Evolutionary conservation across 2,888 invertebrate species (phyloP).

Genomic region (Ophion costatus): DNA sequence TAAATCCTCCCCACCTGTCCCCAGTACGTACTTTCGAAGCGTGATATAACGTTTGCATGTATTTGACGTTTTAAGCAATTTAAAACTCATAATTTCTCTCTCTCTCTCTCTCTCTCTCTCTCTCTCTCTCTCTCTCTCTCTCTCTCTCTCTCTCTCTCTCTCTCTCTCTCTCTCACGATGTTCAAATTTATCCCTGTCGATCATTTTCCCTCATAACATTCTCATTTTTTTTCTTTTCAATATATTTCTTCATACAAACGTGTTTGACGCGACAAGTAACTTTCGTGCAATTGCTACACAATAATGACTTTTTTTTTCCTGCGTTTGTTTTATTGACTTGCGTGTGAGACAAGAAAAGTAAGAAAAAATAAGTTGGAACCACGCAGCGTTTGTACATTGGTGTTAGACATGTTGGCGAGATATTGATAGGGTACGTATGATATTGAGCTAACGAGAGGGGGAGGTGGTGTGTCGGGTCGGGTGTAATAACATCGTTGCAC

Average conservation of each 20-base stretch:
- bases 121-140: background rate
- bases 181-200: constrained; percentile 21
- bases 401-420: constrained; percentile 53
- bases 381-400: constrained; percentile 59
- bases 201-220: background rate
- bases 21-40: background rate
- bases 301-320: constrained; percentile 43
- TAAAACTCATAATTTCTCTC: background rate
- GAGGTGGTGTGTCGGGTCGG: background rate
- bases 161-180: background rate
- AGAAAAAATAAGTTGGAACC: constrained; percentile 5
- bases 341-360: constrained; percentile 43
- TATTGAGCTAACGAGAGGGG: constrained; percentile 39
- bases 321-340: constrained; percentile 62
- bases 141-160: background rate
- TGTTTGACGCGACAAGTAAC: constrained; percentile 28
- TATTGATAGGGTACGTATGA: constrained; percentile 47
- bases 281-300: constrained; percentile 50
- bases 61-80: background rate
- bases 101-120: background rate
- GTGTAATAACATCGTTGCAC: constrained; percentile 57
- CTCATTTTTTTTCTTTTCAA: background rate
- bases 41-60: background rate
- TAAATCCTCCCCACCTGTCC: background rate
- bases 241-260: constrained; percentile 38